phyloP scores from a whole-genome alignment of 2,797 vertebrate genomes.

The Zalophus californianus region DNA sequence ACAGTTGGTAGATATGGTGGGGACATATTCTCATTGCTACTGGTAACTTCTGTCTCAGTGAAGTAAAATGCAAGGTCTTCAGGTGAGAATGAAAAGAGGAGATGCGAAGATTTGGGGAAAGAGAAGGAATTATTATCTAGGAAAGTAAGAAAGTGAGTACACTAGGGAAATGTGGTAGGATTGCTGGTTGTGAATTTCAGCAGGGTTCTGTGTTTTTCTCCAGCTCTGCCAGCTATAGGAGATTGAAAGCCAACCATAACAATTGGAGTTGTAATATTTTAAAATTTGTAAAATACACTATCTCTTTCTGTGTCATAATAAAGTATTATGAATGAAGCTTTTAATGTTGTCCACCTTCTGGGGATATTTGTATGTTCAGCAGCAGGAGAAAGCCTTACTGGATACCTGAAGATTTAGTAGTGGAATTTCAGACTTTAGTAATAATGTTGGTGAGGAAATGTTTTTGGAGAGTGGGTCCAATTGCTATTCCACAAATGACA shows the following conservation, averaged over 20 bases:
- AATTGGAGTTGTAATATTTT: background rate
- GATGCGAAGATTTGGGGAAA: background rate
- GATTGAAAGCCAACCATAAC: background rate
- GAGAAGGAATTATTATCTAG: background rate
- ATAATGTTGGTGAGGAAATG: background rate
- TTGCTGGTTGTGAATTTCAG: background rate
- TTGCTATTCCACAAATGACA: background rate
- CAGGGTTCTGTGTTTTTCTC: background rate
- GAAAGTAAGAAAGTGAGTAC: background rate
- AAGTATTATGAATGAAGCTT: background rate
- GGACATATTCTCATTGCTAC: background rate
- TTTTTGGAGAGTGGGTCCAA: background rate
- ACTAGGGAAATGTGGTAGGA: background rate
- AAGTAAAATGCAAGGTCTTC: background rate
- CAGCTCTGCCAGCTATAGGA: background rate
- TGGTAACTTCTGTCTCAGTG: background rate
- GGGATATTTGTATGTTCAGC: background rate
- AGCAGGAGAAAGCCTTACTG: background rate
- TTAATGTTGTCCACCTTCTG: background rate
- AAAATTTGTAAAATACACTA: conserved; percentile 5
- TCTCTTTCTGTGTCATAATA: background rate
- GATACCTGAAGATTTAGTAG: background rate
- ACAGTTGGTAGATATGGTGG: background rate
- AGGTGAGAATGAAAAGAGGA: background rate
- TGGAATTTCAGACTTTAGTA: background rate